Percentiles rank a stretch among this genome's conserved stretches.
Conservation (phyloP, 2,797 vertebrate genomes). For the Acanthopagrus latus region DNA sequence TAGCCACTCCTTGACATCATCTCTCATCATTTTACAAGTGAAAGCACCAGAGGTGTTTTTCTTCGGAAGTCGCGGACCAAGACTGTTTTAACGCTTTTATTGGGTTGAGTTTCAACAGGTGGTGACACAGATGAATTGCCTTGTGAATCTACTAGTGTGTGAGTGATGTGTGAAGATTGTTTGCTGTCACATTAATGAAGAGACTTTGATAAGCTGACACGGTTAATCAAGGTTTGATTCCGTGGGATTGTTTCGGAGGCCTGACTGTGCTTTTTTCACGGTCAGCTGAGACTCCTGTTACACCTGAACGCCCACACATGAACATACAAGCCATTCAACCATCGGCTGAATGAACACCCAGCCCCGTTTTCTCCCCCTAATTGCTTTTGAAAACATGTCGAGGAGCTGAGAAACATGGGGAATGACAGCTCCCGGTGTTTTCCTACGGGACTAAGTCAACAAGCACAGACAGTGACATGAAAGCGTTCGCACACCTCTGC, state of each 20-base stretch:
- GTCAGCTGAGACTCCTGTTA: constrained; percentile 30
- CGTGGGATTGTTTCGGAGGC: background rate
- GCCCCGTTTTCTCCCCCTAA: constrained; percentile 75
- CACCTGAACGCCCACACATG: constrained; percentile 26
- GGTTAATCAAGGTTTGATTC: constrained; percentile 15
- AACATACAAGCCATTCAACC: constrained; percentile 59
- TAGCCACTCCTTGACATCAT: background rate
- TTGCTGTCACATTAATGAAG: constrained; percentile 1
- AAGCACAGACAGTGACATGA: constrained; percentile 79
- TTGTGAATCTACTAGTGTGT: too few relatives aligned
- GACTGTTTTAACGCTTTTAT: constrained; percentile 1
- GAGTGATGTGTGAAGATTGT: background rate
- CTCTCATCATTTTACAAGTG: constrained; percentile 22
- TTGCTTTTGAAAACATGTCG: constrained; percentile 82
- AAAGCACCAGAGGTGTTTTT: constrained; percentile 29
- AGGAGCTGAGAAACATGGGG: constrained; percentile 75
- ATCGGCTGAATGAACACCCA: constrained; percentile 71
- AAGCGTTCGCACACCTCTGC: constrained; percentile 78
- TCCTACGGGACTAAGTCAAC: constrained; percentile 80
- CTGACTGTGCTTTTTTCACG: constrained; percentile 25
- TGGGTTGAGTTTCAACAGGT: constrained; percentile 10
- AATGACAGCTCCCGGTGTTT: constrained; percentile 78
- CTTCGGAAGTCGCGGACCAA: background rate
- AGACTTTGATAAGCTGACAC: background rate
- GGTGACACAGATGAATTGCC: background rate